A percentile compares a stretch with the other conserved stretches of the same genome.
Evolutionary conservation across 1,140 invertebrate species (phyloP).

Genomic region (Bombus cullumanus): DNA sequence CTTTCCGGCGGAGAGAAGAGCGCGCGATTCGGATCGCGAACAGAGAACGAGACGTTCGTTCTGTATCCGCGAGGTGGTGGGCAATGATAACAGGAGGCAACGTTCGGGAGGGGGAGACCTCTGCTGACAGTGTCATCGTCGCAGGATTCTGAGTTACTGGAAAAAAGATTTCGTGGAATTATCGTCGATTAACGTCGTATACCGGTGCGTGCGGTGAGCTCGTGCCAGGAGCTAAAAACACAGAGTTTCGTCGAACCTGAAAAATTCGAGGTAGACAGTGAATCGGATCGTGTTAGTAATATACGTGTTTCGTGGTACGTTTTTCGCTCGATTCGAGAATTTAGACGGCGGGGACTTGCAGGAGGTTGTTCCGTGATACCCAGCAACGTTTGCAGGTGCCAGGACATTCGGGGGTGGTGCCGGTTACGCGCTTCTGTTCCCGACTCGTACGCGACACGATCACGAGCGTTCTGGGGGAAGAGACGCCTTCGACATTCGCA

Average conservation of each 20-base stretch:
- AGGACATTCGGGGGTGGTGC: constrained; percentile 32
- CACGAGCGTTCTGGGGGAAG: neutral
- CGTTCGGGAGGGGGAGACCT: constrained; percentile 22
- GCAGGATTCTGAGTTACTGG: constrained; percentile 38
- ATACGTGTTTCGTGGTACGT: constrained; percentile 16
- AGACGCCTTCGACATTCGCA: constrained; percentile 43
- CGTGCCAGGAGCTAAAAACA: constrained; percentile 14
- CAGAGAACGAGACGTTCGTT: constrained; percentile 10
- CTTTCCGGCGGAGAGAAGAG: constrained; percentile 33
- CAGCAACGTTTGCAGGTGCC: constrained; percentile 13
- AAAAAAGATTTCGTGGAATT: neutral
- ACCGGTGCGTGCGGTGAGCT: constrained; percentile 44
- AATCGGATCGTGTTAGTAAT: neutral
- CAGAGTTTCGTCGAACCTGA: neutral
- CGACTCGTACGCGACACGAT: neutral
- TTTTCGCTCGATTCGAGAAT: neutral
- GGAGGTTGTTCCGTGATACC: neutral
- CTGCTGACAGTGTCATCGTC: constrained; percentile 34
- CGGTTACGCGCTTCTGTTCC: neutral
- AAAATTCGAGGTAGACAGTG: neutral
- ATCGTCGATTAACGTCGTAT: neutral
- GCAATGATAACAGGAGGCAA: constrained; percentile 12
- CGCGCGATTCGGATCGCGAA: constrained; percentile 44
- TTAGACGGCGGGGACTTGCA: neutral
- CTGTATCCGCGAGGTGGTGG: constrained; percentile 41